Evolutionary conservation across 2,888 invertebrate genomes (phyloP), one percentile per base, ranked within the genome.

Genomic region (Theodoxus fluviatilis): DNA sequence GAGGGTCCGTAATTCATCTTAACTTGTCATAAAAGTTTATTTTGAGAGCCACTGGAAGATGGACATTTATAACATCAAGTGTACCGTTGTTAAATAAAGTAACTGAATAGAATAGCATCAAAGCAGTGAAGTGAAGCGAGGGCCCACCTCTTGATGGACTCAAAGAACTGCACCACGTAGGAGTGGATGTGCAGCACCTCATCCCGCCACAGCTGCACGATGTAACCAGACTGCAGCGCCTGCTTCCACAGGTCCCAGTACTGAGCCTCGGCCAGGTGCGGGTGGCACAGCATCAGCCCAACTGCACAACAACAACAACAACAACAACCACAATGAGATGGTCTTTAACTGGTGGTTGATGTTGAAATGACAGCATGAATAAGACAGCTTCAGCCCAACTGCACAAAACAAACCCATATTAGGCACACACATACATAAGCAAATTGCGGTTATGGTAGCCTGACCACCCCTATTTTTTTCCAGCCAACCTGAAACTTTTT

Each of bases 161-260:
- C 99, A 86, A 99, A 97, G 84, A 94, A 97, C 67, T 91, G 90
- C 83, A 94, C 94, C 73, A 98, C 93, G 82, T 96, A 97, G 61
- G 94, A 92, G 88, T 99, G 99, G 76, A 96, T 95, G 84, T 95
- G 94, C 59, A 99, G 91, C 0, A 98, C 96, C 90, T 99, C 99
- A 89, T 99, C 99, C 43, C 99, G 90, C 85, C 97, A 99, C 33
- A 99, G 89, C 3, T 96, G 93, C 64, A 96, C 90, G 0, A 98
- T 95, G 94, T 98, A 96, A 38, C 95, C 94, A 4, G 94, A 94
- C 83, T 97, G 95, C 66, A 99, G 89, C 0, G 97, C 94, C 78
- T 92, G 93, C 7, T 94, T 91, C 94, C 97, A 99, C 88, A 98
- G 91, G 66, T 89, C 88, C 78, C 84, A 83, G 82, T 93, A 93